Evolutionary conservation across 2,113 vertebrate species (phyloP).

Genomic region (Hippocampus comes): DNA sequence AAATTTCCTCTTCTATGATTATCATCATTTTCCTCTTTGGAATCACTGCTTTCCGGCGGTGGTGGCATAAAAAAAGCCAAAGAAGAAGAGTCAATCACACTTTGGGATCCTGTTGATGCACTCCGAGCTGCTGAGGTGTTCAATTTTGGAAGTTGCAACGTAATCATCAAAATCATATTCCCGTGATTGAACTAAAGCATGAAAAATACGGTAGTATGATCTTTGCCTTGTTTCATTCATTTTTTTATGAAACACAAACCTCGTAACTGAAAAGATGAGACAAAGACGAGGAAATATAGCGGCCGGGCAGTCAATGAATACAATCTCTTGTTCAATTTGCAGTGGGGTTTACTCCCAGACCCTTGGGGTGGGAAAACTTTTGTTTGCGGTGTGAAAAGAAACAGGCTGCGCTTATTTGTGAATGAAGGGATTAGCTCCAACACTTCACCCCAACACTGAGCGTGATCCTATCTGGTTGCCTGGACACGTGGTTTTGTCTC

Average conservation of each 20-base stretch:
- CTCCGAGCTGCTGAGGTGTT: background rate
- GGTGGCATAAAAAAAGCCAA: background rate
- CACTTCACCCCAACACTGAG: slow-evolving; percentile 86
- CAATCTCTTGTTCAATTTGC: slow-evolving; percentile 65
- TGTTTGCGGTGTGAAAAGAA: slow-evolving; percentile 74
- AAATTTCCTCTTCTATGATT: background rate
- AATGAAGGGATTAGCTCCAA: slow-evolving; percentile 86
- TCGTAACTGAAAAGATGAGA: slow-evolving; percentile 31
- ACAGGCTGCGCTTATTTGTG: slow-evolving; percentile 83
- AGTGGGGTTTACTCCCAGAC: slow-evolving; percentile 74
- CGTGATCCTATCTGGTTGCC: slow-evolving; percentile 86
- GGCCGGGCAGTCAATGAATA: slow-evolving; percentile 56
- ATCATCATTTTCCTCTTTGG: background rate
- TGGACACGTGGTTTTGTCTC: slow-evolving; percentile 74
- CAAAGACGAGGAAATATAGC: slow-evolving; percentile 50
- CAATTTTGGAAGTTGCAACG: background rate
- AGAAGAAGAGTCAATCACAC: background rate
- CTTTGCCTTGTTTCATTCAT: slow-evolving; percentile 1
- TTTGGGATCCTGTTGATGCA: background rate
- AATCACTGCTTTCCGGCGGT: background rate
- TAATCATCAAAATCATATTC: background rate
- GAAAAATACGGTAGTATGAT: background rate
- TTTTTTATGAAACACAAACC: slow-evolving; percentile 7
- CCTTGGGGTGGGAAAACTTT: slow-evolving; percentile 75
- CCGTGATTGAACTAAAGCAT: background rate